Evolutionary conservation across 1,140 invertebrate species (phyloP), one percentile per base, ranked within the genome.

Genomic region (Samia ricini): DNA sequence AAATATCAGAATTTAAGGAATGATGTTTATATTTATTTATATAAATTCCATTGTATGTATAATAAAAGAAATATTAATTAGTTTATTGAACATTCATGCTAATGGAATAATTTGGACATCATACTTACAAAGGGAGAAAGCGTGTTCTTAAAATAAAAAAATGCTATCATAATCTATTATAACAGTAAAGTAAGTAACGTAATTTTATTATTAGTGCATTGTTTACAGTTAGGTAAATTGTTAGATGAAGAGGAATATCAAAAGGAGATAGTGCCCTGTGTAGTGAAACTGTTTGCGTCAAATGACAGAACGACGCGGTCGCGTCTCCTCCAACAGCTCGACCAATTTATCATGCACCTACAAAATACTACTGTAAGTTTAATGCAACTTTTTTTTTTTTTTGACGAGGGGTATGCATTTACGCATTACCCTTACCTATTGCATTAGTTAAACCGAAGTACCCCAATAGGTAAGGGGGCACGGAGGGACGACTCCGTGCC

Each of bases 241-340:
- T 84, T 99, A 60, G 95, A 96, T 51, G 96, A 98, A 79, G 92
- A 93, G 0, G 98, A 99, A 72, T 99, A 99, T 89, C 98, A 99
- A 88, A 95, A 95, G 72, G 95, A 97, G 80, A 98, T 99, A 79
- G 97, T 99, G 24, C 98, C 99, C 0, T 99, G 98, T 90, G 96
- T 99, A 23, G 96, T 99, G 0, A 99, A 99, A 89, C 91, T 99
- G 54, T 99, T 99, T 86, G 95, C 95, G 0, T 99, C 97, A 0
- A 97, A 97, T 71, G 99, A 99, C 90, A 92, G 99, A 74, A 97
- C 97, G 1, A 99, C 98, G 0, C 92, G 98, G 72, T 96, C 98
- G 7, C 94, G 98, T 69, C 92, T 99, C 48, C 89, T 99, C 51
- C 97, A 99, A 81, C 97, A 99, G 91, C 86, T 97, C 22, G 96